Conservation (phyloP, 1,140 invertebrate species). For the Carcinoscorpius rotundicauda region DNA sequence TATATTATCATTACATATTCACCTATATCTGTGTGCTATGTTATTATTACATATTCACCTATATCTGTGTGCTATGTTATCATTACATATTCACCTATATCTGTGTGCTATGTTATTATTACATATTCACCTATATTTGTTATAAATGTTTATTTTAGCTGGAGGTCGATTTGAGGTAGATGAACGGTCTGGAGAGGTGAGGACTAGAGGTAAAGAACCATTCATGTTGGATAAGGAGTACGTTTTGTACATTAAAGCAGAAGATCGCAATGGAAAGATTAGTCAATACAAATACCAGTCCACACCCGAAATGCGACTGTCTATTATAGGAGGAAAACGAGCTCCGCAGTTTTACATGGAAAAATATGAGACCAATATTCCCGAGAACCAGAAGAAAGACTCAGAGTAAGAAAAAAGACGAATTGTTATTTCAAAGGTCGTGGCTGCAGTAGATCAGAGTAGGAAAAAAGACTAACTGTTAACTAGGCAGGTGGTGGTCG, state of each 20-base stretch:
- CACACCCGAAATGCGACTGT: slow-evolving; percentile 76
- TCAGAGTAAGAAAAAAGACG: slow-evolving; percentile 58
- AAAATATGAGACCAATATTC: slow-evolving; percentile 84
- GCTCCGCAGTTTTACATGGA: slow-evolving; percentile 90
- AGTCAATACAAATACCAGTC: slow-evolving; percentile 73
- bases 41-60: too few species aligned
- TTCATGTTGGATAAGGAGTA: slow-evolving; percentile 94
- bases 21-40: too few species aligned
- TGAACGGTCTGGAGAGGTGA: slow-evolving; percentile 81
- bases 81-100: too few species aligned
- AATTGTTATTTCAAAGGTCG: slow-evolving; percentile 4
- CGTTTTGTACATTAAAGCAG: slow-evolving; percentile 86
- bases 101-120: too few species aligned
- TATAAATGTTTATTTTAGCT: slow-evolving; percentile 33
- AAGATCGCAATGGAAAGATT: slow-evolving; percentile 83
- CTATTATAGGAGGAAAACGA: slow-evolving; percentile 83
- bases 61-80: too few species aligned
- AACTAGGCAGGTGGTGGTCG: too few species aligned
- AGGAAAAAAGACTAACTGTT: not conserved
- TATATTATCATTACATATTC: too few species aligned
- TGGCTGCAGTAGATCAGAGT: not conserved
- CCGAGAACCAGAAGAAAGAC: slow-evolving; percentile 90
- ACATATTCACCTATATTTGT: not conserved
- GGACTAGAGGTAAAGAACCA: slow-evolving; percentile 74
- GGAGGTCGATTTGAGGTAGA: slow-evolving; percentile 74